phyloP scores from a whole-genome alignment of 2,113 vertebrate species.

The Acanthochromis polyacanthus region DNA sequence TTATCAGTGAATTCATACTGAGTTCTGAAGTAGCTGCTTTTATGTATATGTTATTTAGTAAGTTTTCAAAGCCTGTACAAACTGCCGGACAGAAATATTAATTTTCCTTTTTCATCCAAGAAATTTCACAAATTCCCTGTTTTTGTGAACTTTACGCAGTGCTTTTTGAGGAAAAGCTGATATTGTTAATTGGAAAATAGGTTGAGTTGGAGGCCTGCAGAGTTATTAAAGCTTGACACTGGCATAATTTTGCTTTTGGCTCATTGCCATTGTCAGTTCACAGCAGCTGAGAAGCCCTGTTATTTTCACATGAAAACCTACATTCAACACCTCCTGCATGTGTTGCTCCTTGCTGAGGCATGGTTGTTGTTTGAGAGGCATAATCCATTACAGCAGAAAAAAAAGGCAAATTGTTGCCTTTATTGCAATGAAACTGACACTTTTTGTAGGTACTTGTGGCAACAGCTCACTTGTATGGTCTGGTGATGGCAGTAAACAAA shows the following conservation, averaged over 20 bases:
- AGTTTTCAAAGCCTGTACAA: not conserved
- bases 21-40: too few relatives aligned
- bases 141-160: constrained; percentile 3
- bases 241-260: constrained; percentile 30
- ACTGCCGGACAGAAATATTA: not conserved
- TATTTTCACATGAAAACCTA: constrained; percentile 6
- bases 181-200: constrained; percentile 40
- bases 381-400: not conserved
- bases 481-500: not conserved
- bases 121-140: not conserved
- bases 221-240: constrained; percentile 34
- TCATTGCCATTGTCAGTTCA: not conserved
- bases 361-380: not conserved
- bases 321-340: constrained; percentile 14
- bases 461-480: not conserved
- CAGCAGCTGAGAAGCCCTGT: not conserved
- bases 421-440: not conserved
- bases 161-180: not conserved
- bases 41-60: too few relatives aligned
- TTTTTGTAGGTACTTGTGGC: not conserved
- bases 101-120: not conserved
- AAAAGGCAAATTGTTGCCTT: not conserved
- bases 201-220: constrained; percentile 17
- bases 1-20: too few relatives aligned
- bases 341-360: not conserved